These are phyloP conservation scores for Cetoscarus ocellatus DNA, from an alignment of 2,797 vertebrate genomes.

Conservation along the genomic window DNA sequence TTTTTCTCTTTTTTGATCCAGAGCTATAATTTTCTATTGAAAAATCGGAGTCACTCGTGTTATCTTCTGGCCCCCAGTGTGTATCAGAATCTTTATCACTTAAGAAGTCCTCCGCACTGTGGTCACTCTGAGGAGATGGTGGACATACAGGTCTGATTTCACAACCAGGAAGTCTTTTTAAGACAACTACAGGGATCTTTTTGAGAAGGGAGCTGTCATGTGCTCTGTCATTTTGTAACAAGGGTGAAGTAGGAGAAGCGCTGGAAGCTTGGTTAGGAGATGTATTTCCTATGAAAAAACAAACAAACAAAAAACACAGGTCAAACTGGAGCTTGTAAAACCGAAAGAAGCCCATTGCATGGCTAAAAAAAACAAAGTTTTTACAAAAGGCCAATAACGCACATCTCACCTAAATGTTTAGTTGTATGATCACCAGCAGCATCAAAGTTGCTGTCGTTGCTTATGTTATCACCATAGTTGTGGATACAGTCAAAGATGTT, in stretches of 20 bases:
- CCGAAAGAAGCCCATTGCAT: neutral
- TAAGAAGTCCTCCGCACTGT: neutral
- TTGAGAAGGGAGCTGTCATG: accelerated
- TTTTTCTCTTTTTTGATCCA: conserved; percentile 19
- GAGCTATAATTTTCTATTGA: neutral
- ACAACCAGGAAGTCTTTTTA: conserved; percentile 32
- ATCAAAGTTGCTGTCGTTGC: neutral
- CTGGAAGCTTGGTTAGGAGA: neutral
- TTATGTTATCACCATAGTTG: too few relatives aligned
- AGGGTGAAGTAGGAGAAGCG: neutral
- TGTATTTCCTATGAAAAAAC: conserved; percentile 27
- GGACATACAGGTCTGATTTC: accelerated
- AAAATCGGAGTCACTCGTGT: neutral
- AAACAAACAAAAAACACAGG: neutral
- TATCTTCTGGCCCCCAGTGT: neutral
- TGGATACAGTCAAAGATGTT: too few relatives aligned
- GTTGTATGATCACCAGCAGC: conserved; percentile 32
- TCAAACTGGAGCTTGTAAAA: conserved; percentile 5
- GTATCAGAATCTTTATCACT: neutral
- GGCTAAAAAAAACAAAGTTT: neutral
- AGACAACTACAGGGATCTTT: conserved; percentile 36
- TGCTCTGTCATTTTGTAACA: neutral
- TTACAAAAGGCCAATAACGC: neutral
- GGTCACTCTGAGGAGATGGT: accelerated
- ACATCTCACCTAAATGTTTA: conserved; percentile 39